Evolutionary conservation across 2,113 vertebrate species (phyloP).

Genomic region (Takifugu flavidus): DNA sequence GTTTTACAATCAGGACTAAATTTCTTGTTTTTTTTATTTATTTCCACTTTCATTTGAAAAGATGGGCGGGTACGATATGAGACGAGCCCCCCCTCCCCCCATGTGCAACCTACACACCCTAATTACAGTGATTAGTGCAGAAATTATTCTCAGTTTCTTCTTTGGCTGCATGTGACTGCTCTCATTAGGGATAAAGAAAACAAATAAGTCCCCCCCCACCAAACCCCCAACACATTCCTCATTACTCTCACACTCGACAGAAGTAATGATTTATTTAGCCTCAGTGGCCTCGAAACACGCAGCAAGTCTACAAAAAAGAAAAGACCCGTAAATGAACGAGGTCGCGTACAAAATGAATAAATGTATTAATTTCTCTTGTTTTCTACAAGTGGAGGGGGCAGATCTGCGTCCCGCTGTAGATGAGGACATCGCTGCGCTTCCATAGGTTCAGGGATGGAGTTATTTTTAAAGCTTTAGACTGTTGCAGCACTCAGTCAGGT

Average conservation of each 20-base stretch:
- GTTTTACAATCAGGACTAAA: neutral
- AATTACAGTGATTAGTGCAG: conserved; percentile 45
- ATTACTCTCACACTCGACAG: neutral
- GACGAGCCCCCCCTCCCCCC: no score
- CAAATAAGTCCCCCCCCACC: neutral
- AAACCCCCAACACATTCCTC: neutral
- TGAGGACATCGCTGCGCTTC: no score
- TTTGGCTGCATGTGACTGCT: conserved; percentile 15
- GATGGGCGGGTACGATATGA: no score
- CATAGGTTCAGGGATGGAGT: no score
- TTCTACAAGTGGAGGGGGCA: no score
- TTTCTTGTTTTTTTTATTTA: neutral
- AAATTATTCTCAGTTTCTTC: conserved; percentile 39
- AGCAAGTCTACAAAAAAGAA: neutral
- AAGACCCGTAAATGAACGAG: neutral
- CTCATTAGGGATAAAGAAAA: conserved; percentile 38
- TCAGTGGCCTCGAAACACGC: neutral
- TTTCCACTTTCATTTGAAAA: neutral
- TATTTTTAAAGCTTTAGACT: neutral
- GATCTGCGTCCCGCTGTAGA: no score
- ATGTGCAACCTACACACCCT: neutral
- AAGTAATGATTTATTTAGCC: conserved; percentile 5
- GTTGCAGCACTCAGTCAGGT: neutral
- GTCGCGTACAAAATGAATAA: neutral
- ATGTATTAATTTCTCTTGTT: no score